Conservation (phyloP, 2,888 invertebrate species). For the Nysson spinosus region DNA sequence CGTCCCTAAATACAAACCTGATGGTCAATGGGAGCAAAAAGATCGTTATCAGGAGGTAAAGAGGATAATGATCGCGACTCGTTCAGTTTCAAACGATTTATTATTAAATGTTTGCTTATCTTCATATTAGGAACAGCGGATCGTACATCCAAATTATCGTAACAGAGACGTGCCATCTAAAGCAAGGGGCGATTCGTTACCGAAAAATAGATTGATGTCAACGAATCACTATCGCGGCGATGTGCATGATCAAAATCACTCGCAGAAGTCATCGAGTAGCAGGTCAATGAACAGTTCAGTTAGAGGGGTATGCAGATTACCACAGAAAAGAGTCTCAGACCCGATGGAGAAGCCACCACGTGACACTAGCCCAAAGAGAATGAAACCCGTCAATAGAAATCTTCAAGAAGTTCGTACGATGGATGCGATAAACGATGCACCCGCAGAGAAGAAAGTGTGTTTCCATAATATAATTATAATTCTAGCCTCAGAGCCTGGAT, state of each 20-base stretch:
- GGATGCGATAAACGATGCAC: constrained; percentile 52
- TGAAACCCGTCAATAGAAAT: constrained; percentile 63
- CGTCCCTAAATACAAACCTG: constrained; percentile 69
- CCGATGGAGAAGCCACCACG: constrained; percentile 55
- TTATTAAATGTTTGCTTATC: constrained; percentile 1
- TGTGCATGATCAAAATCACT: constrained; percentile 58
- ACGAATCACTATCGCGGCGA: constrained; percentile 61
- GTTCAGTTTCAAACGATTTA: neutral
- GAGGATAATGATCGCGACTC: constrained; percentile 3
- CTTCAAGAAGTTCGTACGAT: constrained; percentile 68
- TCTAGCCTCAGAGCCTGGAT: too few species aligned
- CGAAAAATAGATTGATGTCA: constrained; percentile 55
- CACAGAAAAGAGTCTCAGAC: constrained; percentile 56
- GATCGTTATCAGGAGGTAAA: constrained; percentile 69
- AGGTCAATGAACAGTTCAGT: constrained; percentile 48
- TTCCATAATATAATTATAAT: constrained; percentile 3
- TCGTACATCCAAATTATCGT: constrained; percentile 64
- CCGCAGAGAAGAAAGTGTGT: constrained; percentile 61
- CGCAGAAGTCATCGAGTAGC: constrained; percentile 47
- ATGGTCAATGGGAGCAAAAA: constrained; percentile 67
- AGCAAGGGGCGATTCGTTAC: constrained; percentile 58
- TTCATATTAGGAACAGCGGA: constrained; percentile 62
- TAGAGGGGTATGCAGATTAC: constrained; percentile 25
- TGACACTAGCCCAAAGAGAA: constrained; percentile 67
- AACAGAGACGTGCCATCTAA: constrained; percentile 66